Evolutionary conservation across 1,140 invertebrate genomes (phyloP), one percentile per base, ranked within the genome.

Genomic region (Hestina assimilis): DNA sequence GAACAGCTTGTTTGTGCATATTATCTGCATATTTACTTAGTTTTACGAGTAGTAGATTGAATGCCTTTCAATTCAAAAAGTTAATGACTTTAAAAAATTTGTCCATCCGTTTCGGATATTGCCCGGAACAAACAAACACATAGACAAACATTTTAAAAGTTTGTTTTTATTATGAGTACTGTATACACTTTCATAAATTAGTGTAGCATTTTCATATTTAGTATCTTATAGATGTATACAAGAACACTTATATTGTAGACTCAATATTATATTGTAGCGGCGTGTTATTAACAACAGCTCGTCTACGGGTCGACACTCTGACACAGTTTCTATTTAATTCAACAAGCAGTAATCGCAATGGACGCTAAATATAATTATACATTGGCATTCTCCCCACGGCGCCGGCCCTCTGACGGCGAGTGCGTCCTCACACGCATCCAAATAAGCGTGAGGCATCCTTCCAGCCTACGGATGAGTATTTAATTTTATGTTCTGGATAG

Each of bases 401-500:
- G 67, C 58, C 69, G 66, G 55, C 57, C 73, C 68, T 69, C 59
- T 71, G 75, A 71, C 78, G 71, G 69, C 71, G 68, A 53, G 55
- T 58, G 56, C 56, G 56, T 73, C 70, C 72, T 74, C 69, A 55
- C 63, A 62, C 69, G 82, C 81, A 87, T 85, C 78, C 68, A 75
- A 87, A 87, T 80, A 70, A 78, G 74, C 73, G 45, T 42, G 59
- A 53, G 48, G 65, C 63, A 71, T 66, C 67, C 66, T 63, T 66
- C 58, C 66, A 59, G 80, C 79, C 51, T 85, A 87, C 80, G 67
- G 77, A 87, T 79, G 75, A 83, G 75, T 46, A 62, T 75, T 79
- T 83, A 79, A 80, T 83, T 77, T 81, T 72, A 83, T 79, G 77
- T 83, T 75, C 74, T 79, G 67, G 65, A 73, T 83, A 75, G 70